Evolutionary conservation across 1,140 invertebrate genomes (phyloP).

Genomic region (Bombus ignitus): DNA sequence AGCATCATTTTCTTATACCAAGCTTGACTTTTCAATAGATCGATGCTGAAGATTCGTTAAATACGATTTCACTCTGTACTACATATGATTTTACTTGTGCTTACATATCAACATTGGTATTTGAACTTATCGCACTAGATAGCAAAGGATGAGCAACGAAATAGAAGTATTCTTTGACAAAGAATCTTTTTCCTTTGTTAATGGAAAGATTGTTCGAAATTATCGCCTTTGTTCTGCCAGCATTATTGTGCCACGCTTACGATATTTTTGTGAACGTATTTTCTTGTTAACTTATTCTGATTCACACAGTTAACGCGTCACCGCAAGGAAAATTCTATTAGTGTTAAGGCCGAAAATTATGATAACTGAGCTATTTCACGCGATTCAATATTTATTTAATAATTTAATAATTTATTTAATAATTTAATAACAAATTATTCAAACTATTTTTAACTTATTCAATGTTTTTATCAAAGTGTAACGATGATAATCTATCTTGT

Average conservation of each 20-base stretch:
- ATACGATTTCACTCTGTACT: not conserved
- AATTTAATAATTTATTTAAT: too few species aligned
- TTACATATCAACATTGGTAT: not conserved
- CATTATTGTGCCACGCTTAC: not conserved
- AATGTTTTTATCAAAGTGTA: too few species aligned
- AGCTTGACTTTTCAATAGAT: not conserved
- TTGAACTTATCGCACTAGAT: not conserved
- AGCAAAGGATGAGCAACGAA: not conserved
- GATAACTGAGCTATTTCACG: too few species aligned
- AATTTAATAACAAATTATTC: too few species aligned
- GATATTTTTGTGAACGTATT: not conserved
- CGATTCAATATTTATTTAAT: too few species aligned
- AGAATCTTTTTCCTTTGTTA: not conserved
- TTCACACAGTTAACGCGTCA: too few species aligned
- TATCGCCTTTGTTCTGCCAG: not conserved
- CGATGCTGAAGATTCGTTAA: not conserved
- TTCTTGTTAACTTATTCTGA: too few species aligned
- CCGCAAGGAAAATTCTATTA: too few species aligned
- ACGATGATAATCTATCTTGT: too few species aligned
- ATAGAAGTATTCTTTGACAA: not conserved
- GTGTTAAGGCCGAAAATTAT: too few species aligned
- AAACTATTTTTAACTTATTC: too few species aligned
- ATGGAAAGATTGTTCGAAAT: not conserved
- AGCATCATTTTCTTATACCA: not conserved
- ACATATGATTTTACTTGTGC: not conserved